These are phyloP conservation scores for Eupeodes corollae DNA, from an alignment of 1,140 invertebrate species.

Conservation along the genomic window DNA sequence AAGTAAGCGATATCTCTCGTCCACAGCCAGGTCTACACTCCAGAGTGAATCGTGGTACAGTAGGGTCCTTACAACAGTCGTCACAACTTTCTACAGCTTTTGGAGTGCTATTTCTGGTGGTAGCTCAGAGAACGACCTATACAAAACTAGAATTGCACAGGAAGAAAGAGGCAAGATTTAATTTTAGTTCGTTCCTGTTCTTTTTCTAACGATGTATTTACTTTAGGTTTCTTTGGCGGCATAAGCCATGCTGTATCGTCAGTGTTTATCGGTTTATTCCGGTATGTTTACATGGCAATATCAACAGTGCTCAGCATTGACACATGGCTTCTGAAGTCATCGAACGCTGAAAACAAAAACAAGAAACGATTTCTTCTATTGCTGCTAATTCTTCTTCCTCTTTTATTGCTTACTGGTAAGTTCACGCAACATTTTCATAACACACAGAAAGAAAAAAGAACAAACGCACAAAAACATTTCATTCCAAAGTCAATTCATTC, in stretches of 20 bases:
- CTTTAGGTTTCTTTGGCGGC: slow-evolving; percentile 12
- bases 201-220: background rate
- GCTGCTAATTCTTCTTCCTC: slow-evolving; percentile 37
- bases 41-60: slow-evolving; percentile 19
- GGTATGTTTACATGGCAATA: slow-evolving; percentile 26
- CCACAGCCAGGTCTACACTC: background rate
- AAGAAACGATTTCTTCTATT: slow-evolving; percentile 34
- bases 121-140: slow-evolving; percentile 13
- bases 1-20: background rate
- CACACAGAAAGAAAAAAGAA: too few relatives aligned
- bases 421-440: slow-evolving; percentile 7
- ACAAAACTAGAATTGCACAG: slow-evolving; percentile 3
- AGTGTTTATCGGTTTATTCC: slow-evolving; percentile 16
- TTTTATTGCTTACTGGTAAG: slow-evolving; percentile 41
- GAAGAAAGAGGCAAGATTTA: slow-evolving; percentile 5
- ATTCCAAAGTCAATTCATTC: too few relatives aligned
- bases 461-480: too few relatives aligned
- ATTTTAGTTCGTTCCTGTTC: background rate
- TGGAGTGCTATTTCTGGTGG: slow-evolving; percentile 17
- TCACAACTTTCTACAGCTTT: slow-evolving; percentile 15
- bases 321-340: slow-evolving; percentile 38
- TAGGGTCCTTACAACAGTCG: slow-evolving; percentile 19
- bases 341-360: slow-evolving; percentile 19
- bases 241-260: slow-evolving; percentile 10
- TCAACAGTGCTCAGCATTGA: slow-evolving; percentile 38